Conservation (phyloP, 2,888 invertebrate genomes). For the Marasmarcha lunaedactyla region DNA sequence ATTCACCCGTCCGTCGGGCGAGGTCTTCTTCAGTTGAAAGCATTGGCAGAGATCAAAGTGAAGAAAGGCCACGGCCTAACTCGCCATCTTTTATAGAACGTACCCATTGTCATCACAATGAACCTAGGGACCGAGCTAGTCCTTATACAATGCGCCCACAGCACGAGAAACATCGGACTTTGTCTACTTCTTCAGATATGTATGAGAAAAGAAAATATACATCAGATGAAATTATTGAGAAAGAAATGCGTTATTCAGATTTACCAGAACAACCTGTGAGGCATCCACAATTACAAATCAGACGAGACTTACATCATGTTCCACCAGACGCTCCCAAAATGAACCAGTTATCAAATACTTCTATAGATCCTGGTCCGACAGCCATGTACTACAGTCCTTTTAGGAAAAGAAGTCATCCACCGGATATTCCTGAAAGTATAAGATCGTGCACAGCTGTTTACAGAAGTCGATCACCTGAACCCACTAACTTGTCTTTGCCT, state of each 20-base stretch:
- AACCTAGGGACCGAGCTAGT: constrained; percentile 64
- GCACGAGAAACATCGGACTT: constrained; percentile 53
- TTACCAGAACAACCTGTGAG: constrained; percentile 52
- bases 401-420: constrained; percentile 69
- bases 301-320: constrained; percentile 78
- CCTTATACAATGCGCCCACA: constrained; percentile 84
- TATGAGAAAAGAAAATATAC: constrained; percentile 58
- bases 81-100: constrained; percentile 63
- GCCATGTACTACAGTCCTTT: constrained; percentile 63
- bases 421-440: constrained; percentile 55
- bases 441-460: constrained; percentile 50
- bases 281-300: constrained; percentile 77
- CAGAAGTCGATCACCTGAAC: constrained; percentile 57
- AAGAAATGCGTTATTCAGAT: constrained; percentile 60
- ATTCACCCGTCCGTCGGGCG: constrained; percentile 70
- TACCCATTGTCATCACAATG: constrained; percentile 78
- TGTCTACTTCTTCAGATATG: constrained; percentile 37
- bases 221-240: constrained; percentile 57
- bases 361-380: constrained; percentile 56
- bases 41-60: constrained; percentile 53
- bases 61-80: constrained; percentile 42
- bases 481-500: constrained; percentile 61
- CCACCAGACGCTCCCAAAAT: constrained; percentile 45
- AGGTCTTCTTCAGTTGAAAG: constrained; percentile 65
- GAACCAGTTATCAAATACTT: constrained; percentile 46